Base-by-base conservation (phyloP, 2,888 invertebrate genomes). In the Tetranychus truncatus region DNA sequence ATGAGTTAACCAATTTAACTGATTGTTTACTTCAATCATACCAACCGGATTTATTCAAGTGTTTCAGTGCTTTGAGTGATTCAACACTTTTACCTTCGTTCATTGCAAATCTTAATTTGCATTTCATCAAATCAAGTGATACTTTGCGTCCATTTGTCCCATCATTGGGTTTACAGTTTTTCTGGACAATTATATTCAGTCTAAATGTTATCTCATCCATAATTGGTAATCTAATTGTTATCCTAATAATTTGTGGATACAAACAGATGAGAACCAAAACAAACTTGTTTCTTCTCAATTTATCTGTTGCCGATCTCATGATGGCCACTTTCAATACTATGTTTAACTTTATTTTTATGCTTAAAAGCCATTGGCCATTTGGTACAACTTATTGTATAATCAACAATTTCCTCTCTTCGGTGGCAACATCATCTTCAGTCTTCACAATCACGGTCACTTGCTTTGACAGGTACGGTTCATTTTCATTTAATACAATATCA, bases 161-260 rank as follows among this genome's bases (percentile, higher is more conserved):
- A 78, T 92, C 92, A 20, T 88, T 89, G 88, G 92, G 92, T 91
- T 86, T 91, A 75, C 81, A 82, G 74, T 85, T 89, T 75, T 86
- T 88, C 72, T 92, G 91, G 90, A 88, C 89, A 71, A 84, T 88
- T 11, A 84, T 91, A n/a, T 92, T 24, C 80, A 86, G 88, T 0
- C 84, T 88, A 45, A 91, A 92, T 88, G 85, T 92, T 69, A 84
- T 88, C 9, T 87, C 90, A 5, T 91, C 92, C 0, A 89, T 90
- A 71, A 88, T 90, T 1, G 95, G 94, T 44, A 95, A 95, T 81
- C 87, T 89, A 71, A 69, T 69, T 69, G 69, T 69, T 20, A 69
- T 69, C 69, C 21, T 24, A 21, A 69, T 69, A 5, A 69, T 69
- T 2, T 20, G 20, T 24, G 11, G 69, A 6, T 69, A 69, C 8